A percentile compares a stretch with the other conserved stretches of the same genome.
These are phyloP conservation scores for Lasioglossum marginatum DNA, from an alignment of 2,888 invertebrate species.

Conservation along the genomic window DNA sequence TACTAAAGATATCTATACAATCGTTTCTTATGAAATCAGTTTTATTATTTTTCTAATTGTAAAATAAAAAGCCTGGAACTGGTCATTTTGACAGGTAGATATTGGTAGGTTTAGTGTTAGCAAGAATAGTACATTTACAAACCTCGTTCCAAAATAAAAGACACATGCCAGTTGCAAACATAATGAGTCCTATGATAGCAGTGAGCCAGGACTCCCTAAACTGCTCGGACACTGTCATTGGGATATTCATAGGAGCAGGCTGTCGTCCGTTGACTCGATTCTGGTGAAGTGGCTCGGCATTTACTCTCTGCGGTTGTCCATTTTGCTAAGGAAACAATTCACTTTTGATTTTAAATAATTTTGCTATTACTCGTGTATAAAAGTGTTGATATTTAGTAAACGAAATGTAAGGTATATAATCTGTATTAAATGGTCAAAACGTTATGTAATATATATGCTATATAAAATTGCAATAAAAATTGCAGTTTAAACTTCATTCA, in stretches of 20 bases:
- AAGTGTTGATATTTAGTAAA: not conserved
- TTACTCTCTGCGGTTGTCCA: conserved; percentile 69
- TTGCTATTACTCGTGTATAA: not conserved
- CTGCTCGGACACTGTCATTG: conserved; percentile 84
- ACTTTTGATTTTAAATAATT: not conserved
- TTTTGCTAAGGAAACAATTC: conserved; percentile 67
- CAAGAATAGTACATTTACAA: conserved; percentile 13
- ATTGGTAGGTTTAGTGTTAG: not conserved
- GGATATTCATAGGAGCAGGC: conserved; percentile 65
- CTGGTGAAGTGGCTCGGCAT: conserved; percentile 64
- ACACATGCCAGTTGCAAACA: conserved; percentile 89
- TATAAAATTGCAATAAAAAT: conserved; percentile 1
- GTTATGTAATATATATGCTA: conserved; percentile 15
- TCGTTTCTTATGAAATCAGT: too few species aligned
- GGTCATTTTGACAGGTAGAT: too few species aligned
- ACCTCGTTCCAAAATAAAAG: conserved; percentile 95
- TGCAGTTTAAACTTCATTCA: not conserved
- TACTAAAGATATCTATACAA: too few species aligned
- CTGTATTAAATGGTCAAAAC: not conserved
- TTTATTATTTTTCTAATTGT: too few species aligned
- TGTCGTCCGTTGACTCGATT: conserved; percentile 68
- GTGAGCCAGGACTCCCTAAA: conserved; percentile 91
- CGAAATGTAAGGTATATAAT: conserved; percentile 1
- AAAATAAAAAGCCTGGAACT: too few species aligned
- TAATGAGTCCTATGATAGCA: conserved; percentile 88